These are phyloP conservation scores for Melanotaenia trifasciata DNA, from an alignment of 2,797 vertebrate species.

Conservation along the genomic window DNA sequence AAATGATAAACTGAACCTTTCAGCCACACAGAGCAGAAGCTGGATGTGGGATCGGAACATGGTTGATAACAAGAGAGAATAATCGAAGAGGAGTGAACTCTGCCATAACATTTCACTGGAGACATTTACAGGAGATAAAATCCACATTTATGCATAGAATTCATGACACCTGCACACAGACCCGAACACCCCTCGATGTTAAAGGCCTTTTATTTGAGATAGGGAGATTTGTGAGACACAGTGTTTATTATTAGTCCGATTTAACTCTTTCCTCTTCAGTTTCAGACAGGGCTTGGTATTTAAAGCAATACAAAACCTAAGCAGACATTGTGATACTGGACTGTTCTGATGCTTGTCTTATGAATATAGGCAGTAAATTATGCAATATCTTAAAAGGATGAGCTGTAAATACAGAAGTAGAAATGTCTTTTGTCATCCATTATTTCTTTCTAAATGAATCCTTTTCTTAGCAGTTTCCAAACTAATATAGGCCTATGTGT, in stretches of 20 bases:
- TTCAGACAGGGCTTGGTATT: no score
- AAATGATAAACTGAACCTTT: conserved; percentile 35
- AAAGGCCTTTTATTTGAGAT: conserved; percentile 35
- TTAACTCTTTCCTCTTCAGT: conserved; percentile 1
- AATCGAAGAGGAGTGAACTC: conserved; percentile 3
- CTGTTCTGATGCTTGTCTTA: neutral
- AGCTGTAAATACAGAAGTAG: neutral
- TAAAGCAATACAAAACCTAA: neutral
- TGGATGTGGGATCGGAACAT: neutral
- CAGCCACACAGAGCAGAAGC: conserved; percentile 9
- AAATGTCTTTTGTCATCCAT: neutral
- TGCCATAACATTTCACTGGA: conserved; percentile 16
- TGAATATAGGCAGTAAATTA: neutral
- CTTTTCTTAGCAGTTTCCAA: neutral
- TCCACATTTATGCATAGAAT: conserved; percentile 17
- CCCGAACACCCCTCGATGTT: conserved; percentile 1
- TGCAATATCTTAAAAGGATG: neutral
- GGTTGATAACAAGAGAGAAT: conserved; percentile 21
- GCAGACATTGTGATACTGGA: neutral
- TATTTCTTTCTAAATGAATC: neutral
- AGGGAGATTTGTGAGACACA: no score
- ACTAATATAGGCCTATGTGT: no score
- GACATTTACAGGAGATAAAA: conserved; percentile 43
- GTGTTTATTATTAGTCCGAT: neutral
- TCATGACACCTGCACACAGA: neutral